Conservation (phyloP, 2,888 invertebrate species). For the Tetropium fuscum region DNA sequence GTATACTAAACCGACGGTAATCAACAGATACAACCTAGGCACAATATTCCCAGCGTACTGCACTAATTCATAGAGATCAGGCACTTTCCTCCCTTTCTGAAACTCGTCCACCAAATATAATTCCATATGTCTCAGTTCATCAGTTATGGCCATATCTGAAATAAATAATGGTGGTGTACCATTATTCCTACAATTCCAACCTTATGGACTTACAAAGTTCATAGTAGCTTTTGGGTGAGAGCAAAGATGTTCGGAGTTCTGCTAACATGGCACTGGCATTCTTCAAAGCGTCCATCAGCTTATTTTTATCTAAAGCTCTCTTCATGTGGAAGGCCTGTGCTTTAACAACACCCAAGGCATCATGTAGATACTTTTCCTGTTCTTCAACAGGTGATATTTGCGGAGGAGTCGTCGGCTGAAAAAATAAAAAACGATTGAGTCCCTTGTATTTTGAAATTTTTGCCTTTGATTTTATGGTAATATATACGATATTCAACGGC, state of each 20-base stretch:
- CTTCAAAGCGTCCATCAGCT: conserved; percentile 97
- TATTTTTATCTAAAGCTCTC: conserved; percentile 94
- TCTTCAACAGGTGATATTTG: conserved; percentile 86
- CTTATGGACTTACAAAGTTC: conserved; percentile 98
- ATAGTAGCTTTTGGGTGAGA: conserved; percentile 99
- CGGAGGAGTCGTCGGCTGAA: conserved; percentile 67
- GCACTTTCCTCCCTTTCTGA: conserved; percentile 93
- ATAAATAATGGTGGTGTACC: too few species aligned
- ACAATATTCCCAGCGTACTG: conserved; percentile 99
- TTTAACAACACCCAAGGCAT: conserved; percentile 93
- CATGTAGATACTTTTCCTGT: conserved; percentile 97
- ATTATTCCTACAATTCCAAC: too few species aligned
- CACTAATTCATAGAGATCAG: conserved; percentile 97
- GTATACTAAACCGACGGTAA: conserved; percentile 98
- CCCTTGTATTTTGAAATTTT: too few species aligned
- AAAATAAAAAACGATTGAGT: conserved; percentile 56
- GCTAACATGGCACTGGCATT: conserved; percentile 98
- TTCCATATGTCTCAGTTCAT: conserved; percentile 96
- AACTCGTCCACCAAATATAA: conserved; percentile 95
- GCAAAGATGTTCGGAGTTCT: conserved; percentile 92
- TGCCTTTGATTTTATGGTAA: too few species aligned
- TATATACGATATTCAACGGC: too few species aligned
- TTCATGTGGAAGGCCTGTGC: conserved; percentile 99
- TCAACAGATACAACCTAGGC: conserved; percentile 94
- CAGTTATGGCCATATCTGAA: conserved; percentile 97